A percentile compares a stretch with the other conserved stretches of the same genome.
Conservation (phyloP, 2,888 invertebrate species). For the Theodoxus fluviatilis region DNA sequence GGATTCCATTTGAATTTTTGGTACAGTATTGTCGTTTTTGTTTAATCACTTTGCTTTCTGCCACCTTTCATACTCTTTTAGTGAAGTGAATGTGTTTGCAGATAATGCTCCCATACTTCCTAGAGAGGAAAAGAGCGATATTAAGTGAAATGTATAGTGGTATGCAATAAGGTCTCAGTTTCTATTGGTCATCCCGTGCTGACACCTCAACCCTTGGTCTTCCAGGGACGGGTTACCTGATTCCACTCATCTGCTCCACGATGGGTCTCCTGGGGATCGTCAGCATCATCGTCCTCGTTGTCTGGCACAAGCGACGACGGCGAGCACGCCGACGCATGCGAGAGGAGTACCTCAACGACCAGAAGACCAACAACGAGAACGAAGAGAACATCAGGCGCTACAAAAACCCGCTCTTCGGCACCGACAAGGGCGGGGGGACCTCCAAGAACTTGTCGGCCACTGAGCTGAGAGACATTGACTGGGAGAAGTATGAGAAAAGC, state of each 20-base stretch:
- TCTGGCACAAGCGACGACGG: conserved; percentile 69
- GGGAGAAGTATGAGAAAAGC: conserved; percentile 56
- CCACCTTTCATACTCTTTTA: too few species aligned
- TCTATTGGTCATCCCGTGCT: background rate
- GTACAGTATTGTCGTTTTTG: too few species aligned
- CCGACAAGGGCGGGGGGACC: conserved; percentile 66
- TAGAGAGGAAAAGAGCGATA: too few species aligned
- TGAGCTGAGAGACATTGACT: conserved; percentile 71
- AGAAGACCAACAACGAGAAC: conserved; percentile 91
- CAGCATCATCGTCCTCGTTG: conserved; percentile 58
- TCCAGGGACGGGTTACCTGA: conserved; percentile 42
- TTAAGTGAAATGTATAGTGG: too few species aligned
- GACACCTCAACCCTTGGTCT: background rate
- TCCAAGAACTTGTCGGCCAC: conserved; percentile 61
- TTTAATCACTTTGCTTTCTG: too few species aligned
- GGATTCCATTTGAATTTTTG: too few species aligned
- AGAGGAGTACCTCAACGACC: conserved; percentile 62
- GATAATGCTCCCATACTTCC: too few species aligned
- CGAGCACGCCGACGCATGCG: conserved; percentile 65
- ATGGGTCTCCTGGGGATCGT: conserved; percentile 53
- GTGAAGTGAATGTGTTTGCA: too few species aligned
- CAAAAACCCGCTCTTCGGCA: conserved; percentile 77
- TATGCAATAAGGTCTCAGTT: too few species aligned
- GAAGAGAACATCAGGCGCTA: conserved; percentile 88
- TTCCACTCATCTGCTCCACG: conserved; percentile 59